Evolutionary conservation across 2,113 vertebrate species (phyloP).

Genomic region (Potamarius usumacintae): DNA sequence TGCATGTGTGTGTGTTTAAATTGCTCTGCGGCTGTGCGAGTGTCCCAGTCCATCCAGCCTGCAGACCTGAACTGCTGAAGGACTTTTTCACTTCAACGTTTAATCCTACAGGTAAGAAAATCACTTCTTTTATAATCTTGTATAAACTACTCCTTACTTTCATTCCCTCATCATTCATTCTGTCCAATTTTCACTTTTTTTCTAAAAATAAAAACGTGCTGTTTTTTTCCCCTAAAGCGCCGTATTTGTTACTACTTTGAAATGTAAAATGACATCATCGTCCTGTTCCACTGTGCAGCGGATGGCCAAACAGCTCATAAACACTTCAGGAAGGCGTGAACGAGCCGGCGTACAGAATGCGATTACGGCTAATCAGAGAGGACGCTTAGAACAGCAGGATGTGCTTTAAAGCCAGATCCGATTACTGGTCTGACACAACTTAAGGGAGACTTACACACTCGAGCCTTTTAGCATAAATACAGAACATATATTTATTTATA

Average conservation of each 20-base stretch:
- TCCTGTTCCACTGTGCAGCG: neutral
- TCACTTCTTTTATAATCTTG: neutral
- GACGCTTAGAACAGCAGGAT: neutral
- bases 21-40: neutral
- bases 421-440: constrained; percentile 14
- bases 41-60: neutral
- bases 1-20: constrained; percentile 22
- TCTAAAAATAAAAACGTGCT: too few relatives aligned
- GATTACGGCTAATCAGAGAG: neutral
- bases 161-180: neutral
- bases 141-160: constrained; percentile 21
- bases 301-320: neutral
- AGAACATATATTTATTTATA: neutral
- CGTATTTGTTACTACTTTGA: neutral
- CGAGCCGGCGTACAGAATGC: neutral
- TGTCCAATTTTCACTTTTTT: neutral
- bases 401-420: constrained; percentile 5
- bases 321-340: neutral
- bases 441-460: neutral
- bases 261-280: neutral
- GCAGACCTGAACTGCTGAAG: neutral
- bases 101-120: constrained; percentile 7
- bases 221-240: neutral
- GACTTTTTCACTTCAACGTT: neutral
- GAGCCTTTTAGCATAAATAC: neutral